Percentiles rank a stretch among this genome's conserved stretches.
Conservation (phyloP, 30 jellyfish, hydroid and myxozoan genomes). For the Chironex yamaguchii region DNA sequence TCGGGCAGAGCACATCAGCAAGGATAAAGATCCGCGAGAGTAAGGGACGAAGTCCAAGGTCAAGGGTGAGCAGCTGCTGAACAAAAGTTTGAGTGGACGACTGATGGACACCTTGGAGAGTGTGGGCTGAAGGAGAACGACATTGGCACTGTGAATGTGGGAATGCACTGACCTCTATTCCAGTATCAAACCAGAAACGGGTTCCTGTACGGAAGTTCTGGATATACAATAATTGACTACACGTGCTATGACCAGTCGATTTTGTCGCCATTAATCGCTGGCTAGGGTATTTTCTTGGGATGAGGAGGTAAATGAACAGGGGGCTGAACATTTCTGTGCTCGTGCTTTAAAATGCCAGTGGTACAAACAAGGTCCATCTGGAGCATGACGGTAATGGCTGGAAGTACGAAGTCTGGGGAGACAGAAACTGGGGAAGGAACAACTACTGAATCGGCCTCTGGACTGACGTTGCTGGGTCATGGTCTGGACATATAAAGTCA, state of each 20-base stretch:
- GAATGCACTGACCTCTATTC: conserved; percentile 66
- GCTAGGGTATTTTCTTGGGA: conserved; percentile 48
- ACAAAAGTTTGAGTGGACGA: conserved; percentile 44
- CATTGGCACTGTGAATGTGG: conserved; percentile 13
- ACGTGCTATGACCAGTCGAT: no score
- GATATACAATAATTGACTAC: no score
- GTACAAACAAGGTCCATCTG: no score
- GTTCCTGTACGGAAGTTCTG: no score
- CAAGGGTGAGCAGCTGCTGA: background rate
- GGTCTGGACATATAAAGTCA: no score
- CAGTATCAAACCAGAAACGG: conserved; percentile 57
- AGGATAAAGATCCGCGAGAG: conserved; percentile 35
- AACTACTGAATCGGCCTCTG: no score
- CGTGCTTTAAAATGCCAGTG: background rate
- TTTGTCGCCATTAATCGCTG: conserved; percentile 48
- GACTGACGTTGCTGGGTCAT: no score
- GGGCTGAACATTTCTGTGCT: conserved; percentile 14
- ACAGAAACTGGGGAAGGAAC: no score
- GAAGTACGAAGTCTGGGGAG: no score
- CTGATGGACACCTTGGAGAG: conserved; percentile 46
- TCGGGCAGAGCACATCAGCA: conserved; percentile 55
- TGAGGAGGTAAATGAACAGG: conserved; percentile 4
- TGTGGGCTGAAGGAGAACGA: conserved; percentile 1
- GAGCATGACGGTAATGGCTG: no score
- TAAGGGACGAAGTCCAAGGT: conserved; percentile 39